Conservation (phyloP, 2,113 vertebrate species). For the Etheostoma cragini region DNA sequence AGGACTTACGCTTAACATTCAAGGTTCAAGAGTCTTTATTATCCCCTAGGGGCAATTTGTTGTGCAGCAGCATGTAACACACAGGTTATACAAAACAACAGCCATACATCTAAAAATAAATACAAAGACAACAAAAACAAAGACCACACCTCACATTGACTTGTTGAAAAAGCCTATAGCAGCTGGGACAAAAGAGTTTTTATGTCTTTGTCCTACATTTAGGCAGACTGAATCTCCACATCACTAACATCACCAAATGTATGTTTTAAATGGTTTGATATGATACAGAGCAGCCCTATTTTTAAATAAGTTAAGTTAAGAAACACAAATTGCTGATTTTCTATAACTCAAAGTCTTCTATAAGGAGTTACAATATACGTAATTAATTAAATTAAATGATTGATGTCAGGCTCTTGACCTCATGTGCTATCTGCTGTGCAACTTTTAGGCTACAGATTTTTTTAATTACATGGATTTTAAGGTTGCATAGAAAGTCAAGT, state of each 20-base stretch:
- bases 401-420: neutral
- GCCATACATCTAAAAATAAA: no score
- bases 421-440: neutral
- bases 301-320: neutral
- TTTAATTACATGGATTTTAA: neutral
- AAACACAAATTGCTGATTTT: neutral
- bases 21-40: no score
- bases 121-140: no score
- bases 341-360: neutral
- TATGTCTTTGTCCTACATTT: no score
- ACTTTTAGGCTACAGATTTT: neutral
- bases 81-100: no score
- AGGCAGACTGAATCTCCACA: no score
- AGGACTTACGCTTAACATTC: neutral
- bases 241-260: neutral
- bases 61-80: no score
- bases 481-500: neutral
- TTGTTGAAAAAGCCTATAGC: no score
- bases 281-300: neutral
- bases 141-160: no score
- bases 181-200: no score
- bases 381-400: neutral
- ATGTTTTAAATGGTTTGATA: neutral
- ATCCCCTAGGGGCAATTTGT: no score
- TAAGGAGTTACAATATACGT: neutral